Evolutionary conservation across 2,888 invertebrate genomes (phyloP).

Genomic region (Caenorhabditis afra): DNA sequence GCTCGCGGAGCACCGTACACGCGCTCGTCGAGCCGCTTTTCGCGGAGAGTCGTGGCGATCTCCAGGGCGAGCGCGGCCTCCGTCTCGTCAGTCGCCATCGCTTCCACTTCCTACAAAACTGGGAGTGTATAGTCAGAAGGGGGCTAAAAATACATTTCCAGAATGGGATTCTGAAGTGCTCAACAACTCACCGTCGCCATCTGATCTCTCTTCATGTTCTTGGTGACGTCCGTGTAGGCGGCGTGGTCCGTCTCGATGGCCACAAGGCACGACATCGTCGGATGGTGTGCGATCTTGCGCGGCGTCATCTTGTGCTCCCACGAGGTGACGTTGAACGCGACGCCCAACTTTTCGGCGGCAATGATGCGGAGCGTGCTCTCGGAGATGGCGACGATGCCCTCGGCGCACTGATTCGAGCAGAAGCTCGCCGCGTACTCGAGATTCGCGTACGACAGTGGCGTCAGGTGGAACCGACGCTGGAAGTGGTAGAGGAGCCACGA

Average conservation of each 20-base stretch:
- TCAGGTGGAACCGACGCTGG: constrained; percentile 87
- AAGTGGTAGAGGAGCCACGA: constrained; percentile 99
- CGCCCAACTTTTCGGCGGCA: constrained; percentile 96
- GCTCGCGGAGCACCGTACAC: constrained; percentile 97
- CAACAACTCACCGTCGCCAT: constrained; percentile 92
- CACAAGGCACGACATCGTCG: constrained; percentile 91
- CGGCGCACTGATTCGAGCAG: constrained; percentile 95
- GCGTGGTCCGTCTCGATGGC: constrained; percentile 98
- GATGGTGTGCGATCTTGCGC: constrained; percentile 88
- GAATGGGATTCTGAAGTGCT: constrained; percentile 8
- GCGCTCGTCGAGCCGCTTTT: constrained; percentile 92
- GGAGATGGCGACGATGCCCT: constrained; percentile 98
- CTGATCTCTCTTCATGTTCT: constrained; percentile 92
- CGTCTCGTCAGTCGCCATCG: constrained; percentile 92
- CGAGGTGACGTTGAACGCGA: constrained; percentile 94
- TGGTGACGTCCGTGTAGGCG: constrained; percentile 96
- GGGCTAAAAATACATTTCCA: neutral
- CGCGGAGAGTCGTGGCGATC: constrained; percentile 95
- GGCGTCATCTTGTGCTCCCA: constrained; percentile 96
- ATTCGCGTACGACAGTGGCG: constrained; percentile 87
- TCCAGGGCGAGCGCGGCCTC: constrained; percentile 94
- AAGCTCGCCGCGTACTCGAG: constrained; percentile 98
- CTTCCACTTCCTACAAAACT: constrained; percentile 88
- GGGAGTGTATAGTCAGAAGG: neutral
- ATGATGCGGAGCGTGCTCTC: constrained; percentile 95